A percentile compares a stretch with the other conserved stretches of the same genome.
These are phyloP conservation scores for Drosophila kohkoa DNA, from an alignment of 1,140 invertebrate genomes.

Conservation along the genomic window DNA sequence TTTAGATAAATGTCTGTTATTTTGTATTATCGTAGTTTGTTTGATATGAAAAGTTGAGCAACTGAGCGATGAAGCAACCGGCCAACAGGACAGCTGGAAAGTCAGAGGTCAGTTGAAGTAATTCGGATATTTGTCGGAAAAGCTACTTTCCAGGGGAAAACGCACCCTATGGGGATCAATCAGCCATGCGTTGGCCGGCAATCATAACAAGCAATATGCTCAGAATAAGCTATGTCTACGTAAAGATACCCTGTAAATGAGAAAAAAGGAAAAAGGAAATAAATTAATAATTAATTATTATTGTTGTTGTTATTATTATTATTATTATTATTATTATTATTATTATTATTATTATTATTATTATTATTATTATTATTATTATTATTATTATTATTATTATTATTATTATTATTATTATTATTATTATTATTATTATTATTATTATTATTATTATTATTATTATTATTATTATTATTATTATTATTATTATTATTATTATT, in stretches of 20 bases:
- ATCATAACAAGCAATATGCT: slow-evolving; percentile 15
- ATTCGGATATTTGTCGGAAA: slow-evolving; percentile 41
- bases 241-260: not conserved
- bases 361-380: slow-evolving; percentile 4
- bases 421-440: not conserved
- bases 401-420: not conserved
- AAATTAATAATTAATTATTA: too few relatives aligned
- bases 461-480: slow-evolving; percentile 6
- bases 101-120: slow-evolving; percentile 29
- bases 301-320: too few relatives aligned
- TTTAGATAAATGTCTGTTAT: slow-evolving; percentile 75
- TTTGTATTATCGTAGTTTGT: slow-evolving; percentile 76
- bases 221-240: not conserved
- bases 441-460: not conserved
- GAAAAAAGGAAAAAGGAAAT: too few relatives aligned
- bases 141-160: slow-evolving; percentile 8
- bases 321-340: too few relatives aligned
- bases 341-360: not conserved
- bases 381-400: slow-evolving; percentile 1
- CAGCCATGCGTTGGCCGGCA: slow-evolving; percentile 12
- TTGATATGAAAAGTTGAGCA: slow-evolving; percentile 68
- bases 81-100: slow-evolving; percentile 30
- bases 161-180: slow-evolving; percentile 45
- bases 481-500: not conserved
- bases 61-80: not conserved